These are phyloP conservation scores for Limenitis camilla DNA, from an alignment of 2,888 invertebrate species.

Conservation along the genomic window DNA sequence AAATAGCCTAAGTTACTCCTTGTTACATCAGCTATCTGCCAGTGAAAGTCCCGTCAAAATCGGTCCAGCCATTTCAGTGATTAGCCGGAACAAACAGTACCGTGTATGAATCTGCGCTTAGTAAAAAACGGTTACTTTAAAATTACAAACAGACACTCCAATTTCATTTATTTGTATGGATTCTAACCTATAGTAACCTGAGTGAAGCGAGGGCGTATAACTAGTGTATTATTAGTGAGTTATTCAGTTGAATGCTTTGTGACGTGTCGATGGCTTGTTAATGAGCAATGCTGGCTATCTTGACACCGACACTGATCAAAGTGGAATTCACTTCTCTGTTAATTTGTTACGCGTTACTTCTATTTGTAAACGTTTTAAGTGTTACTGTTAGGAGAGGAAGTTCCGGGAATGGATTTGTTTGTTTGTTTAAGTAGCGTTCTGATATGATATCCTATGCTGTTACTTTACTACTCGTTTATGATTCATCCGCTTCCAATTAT, in stretches of 20 bases:
- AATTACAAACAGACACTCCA: too few relatives aligned
- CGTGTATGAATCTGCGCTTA: too few relatives aligned
- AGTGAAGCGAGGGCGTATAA: slow-evolving; percentile 1
- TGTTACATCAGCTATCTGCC: too few relatives aligned
- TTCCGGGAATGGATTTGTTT: slow-evolving; percentile 13
- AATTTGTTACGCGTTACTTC: slow-evolving; percentile 33
- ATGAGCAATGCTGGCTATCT: slow-evolving; percentile 55
- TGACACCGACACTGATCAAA: slow-evolving; percentile 67
- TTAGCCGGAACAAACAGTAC: too few relatives aligned
- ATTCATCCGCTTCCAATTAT: too few relatives aligned
- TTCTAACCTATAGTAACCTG: too few relatives aligned
- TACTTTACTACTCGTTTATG: too few relatives aligned
- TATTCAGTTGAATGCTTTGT: slow-evolving; percentile 25
- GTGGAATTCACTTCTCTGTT: slow-evolving; percentile 31
- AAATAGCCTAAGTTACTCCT: too few relatives aligned
- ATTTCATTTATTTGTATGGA: too few relatives aligned
- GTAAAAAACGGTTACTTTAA: too few relatives aligned
- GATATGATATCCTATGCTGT: background rate
- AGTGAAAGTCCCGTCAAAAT: too few relatives aligned
- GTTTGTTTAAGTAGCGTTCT: slow-evolving; percentile 4
- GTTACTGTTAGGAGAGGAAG: slow-evolving; percentile 9
- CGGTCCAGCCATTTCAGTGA: too few relatives aligned
- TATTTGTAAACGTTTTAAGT: slow-evolving; percentile 45
- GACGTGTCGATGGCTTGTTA: slow-evolving; percentile 61
- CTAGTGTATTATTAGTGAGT: slow-evolving; percentile 15